These are phyloP conservation scores for Daboia siamensis DNA, from an alignment of 2,113 vertebrate genomes.

Conservation along the genomic window DNA sequence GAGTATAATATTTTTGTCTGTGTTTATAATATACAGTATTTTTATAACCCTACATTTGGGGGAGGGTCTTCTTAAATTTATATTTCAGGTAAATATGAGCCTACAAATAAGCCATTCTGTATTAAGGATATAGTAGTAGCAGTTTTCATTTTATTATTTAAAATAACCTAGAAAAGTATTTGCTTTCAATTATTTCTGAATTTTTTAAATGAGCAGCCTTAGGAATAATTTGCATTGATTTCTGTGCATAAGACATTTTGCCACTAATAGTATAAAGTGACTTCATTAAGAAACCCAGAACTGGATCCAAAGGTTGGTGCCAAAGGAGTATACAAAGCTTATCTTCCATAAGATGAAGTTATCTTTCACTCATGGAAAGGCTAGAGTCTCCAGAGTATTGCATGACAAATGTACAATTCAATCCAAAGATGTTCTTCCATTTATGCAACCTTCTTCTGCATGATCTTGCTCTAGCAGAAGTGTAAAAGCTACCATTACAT, in stretches of 20 bases:
- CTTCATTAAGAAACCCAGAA: neutral
- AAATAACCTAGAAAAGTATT: neutral
- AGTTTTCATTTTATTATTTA: neutral
- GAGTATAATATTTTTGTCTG: neutral
- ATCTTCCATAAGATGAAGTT: neutral
- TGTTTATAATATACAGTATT: neutral
- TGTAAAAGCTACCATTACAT: neutral
- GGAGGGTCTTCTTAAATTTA: neutral
- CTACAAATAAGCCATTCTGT: neutral
- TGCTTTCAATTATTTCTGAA: neutral
- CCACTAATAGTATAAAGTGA: neutral
- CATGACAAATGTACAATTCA: neutral
- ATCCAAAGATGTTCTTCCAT: conserved; percentile 6
- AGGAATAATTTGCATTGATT: neutral
- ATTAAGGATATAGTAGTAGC: neutral
- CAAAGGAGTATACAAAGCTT: neutral
- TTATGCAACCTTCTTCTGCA: neutral
- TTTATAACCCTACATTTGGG: neutral
- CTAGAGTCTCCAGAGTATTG: neutral
- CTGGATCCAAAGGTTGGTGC: neutral
- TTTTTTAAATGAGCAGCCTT: neutral
- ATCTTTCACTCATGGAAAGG: neutral
- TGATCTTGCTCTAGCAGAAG: neutral
- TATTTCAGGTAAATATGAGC: neutral
- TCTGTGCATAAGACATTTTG: neutral